Evolutionary conservation across 2,113 vertebrate species (phyloP).

Genomic region (Regulus satrapa): DNA sequence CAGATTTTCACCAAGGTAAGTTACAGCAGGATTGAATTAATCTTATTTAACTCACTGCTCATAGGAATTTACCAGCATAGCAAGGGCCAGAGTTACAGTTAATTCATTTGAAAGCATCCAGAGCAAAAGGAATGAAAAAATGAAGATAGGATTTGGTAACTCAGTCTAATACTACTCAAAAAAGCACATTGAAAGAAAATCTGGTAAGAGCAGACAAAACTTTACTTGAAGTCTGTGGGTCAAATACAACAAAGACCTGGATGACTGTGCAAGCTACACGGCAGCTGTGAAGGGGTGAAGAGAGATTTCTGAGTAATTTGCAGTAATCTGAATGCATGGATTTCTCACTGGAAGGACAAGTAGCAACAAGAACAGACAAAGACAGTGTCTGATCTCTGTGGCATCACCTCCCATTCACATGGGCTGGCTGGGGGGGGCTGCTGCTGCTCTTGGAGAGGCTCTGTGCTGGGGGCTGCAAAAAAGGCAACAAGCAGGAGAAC

Average conservation of each 20-base stretch:
- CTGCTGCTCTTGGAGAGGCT: neutral
- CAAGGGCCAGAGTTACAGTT: neutral
- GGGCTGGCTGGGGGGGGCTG: neutral
- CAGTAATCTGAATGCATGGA: neutral
- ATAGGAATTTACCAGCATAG: neutral
- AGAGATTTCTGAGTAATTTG: neutral
- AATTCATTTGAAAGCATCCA: neutral
- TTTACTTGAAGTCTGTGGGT: neutral
- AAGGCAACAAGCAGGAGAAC: neutral
- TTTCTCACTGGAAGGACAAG: neutral
- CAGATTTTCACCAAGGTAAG: neutral
- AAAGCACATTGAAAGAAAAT: neutral
- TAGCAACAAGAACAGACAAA: neutral
- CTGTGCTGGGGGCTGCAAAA: neutral
- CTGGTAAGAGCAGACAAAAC: neutral
- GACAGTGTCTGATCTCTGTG: accelerated
- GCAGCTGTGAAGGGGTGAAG: neutral
- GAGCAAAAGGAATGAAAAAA: neutral
- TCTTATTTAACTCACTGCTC: neutral
- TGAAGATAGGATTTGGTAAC: neutral
- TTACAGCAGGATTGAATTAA: neutral
- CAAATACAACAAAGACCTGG: neutral
- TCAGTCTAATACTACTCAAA: neutral
- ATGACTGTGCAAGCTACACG: too few relatives aligned
- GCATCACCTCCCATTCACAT: neutral